phyloP scores from a whole-genome alignment of 2,797 vertebrate species.

The Vultur gryphus region DNA sequence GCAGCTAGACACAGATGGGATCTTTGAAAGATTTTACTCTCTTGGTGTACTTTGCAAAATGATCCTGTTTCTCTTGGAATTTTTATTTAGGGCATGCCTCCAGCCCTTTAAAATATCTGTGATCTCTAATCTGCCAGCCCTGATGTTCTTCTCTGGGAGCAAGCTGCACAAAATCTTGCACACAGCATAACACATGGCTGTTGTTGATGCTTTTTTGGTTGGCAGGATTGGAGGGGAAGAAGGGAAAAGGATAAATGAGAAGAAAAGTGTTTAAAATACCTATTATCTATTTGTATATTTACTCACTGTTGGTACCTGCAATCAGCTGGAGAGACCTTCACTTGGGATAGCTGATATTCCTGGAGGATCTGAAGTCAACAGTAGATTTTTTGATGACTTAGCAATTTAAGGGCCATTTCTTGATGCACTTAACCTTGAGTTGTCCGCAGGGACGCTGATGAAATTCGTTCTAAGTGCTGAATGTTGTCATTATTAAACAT shows the following conservation, averaged over 20 bases:
- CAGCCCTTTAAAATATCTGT: background rate
- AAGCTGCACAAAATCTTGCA: background rate
- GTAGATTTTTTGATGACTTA: background rate
- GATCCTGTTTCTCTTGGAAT: background rate
- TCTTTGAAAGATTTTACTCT: background rate
- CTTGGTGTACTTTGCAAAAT: background rate
- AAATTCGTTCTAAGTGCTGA: background rate
- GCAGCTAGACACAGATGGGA: background rate
- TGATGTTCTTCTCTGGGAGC: background rate
- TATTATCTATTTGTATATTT: background rate
- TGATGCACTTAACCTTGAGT: background rate
- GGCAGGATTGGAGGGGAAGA: background rate
- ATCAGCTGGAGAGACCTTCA: background rate
- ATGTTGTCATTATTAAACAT: background rate
- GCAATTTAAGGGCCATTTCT: background rate
- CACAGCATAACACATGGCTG: background rate
- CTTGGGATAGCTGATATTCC: background rate
- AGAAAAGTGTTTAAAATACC: background rate
- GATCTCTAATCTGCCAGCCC: background rate
- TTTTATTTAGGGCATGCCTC: background rate
- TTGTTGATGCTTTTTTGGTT: background rate
- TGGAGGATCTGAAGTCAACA: background rate
- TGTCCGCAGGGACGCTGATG: background rate
- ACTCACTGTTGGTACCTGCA: background rate
- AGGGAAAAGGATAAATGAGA: background rate